These are phyloP conservation scores for Orchesella cincta DNA, from an alignment of 1,140 invertebrate genomes.

Conservation along the genomic window DNA sequence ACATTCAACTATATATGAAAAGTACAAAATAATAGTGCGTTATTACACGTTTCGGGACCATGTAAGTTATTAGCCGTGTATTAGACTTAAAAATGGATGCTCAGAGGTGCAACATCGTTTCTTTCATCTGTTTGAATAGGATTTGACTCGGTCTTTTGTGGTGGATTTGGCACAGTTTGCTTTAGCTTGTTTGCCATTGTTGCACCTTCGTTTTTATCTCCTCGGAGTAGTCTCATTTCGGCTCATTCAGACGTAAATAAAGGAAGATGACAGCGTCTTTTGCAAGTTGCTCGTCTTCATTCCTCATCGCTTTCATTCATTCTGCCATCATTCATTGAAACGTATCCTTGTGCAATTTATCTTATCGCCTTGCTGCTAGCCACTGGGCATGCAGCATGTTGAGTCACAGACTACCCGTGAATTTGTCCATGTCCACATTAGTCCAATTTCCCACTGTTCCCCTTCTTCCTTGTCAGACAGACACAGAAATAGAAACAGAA, in stretches of 20 bases:
- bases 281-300: background rate
- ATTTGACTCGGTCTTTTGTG: conserved; percentile 15
- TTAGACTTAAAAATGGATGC: background rate
- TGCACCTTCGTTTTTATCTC: background rate
- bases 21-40: too few relatives aligned
- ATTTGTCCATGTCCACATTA: background rate
- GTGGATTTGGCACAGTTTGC: conserved; percentile 24
- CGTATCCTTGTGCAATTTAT: too few relatives aligned
- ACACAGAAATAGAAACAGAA: background rate
- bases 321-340: too few relatives aligned
- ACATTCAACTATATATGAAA: too few relatives aligned
- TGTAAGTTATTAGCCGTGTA: background rate
- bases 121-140: conserved; percentile 16
- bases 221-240: background rate
- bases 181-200: background rate
- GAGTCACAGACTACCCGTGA: too few relatives aligned
- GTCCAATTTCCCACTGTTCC: background rate
- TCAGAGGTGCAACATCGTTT: conserved; percentile 1
- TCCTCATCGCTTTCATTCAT: too few relatives aligned
- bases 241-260: conserved; percentile 1
- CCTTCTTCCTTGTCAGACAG: background rate
- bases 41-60: too few relatives aligned
- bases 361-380: too few relatives aligned
- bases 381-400: too few relatives aligned
- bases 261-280: background rate